Evolutionary conservation across 1,140 invertebrate genomes (phyloP), one percentile per base, ranked within the genome.

Genomic region (Leucophenga varia): DNA sequence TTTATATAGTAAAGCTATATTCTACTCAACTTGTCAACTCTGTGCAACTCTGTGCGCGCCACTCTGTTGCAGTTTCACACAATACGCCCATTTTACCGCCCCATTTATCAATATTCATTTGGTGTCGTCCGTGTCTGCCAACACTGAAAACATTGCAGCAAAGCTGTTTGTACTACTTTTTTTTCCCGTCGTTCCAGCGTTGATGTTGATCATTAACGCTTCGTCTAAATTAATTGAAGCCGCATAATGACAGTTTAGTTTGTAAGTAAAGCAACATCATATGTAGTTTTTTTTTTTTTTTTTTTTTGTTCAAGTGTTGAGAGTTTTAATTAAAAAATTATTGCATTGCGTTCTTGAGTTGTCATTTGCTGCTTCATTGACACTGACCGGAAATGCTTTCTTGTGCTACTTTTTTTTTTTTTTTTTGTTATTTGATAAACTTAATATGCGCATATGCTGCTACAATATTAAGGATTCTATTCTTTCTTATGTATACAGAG

Each of bases 91-190:
- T 55, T 58, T 55, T 54, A 64, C 59, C 64, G 64, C 64, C 64
- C 64, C 64, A 69, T 68, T 68, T 68, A 68, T 68, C 64, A 68
- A 68, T 68, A 68, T 68, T 68, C 64, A 68, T 68, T 68, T 68
- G 63, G 64, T 58, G 64, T 68, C 64, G 64, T 64, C 59, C 54
- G 54, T 6, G 35, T 17, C 14, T 37, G 18, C 13, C 28, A 32
- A 57, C 41, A 35, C 18, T 17, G 18, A 35, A 13, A 17, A 16
- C 32, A 35, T 35, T 9, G n/a, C 4, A 13, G 32, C 18, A 16
- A 4, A 3, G 9, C 7, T 35, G 32, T 35, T 32, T 53, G 37
- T 42, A 43, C 37, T 38, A 46, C 37, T 37, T 31, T 37, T 42
- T 34, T 21, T 30, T 17, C 42, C 53, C 34, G 60, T 50, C 47